Evolutionary conservation across 2,797 vertebrate genomes (phyloP).

Genomic region (Cyclura pinguis): DNA sequence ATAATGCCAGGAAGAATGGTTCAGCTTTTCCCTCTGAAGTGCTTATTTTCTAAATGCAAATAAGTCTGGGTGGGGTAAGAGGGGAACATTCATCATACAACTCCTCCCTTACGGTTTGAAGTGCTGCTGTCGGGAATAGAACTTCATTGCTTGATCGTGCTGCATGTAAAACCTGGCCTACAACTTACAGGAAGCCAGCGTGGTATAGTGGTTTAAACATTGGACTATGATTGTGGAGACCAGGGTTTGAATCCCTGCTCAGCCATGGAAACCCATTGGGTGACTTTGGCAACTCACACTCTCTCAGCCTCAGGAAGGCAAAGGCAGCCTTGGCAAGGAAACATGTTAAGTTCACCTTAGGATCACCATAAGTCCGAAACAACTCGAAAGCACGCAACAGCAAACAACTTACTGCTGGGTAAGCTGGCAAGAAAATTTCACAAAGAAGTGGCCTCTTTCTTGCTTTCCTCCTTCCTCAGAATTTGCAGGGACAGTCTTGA

Average conservation of each 20-base stretch:
- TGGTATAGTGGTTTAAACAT: too few species aligned
- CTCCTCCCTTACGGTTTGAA: neutral
- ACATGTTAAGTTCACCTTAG: too few species aligned
- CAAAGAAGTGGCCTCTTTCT: neutral
- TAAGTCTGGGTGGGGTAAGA: neutral
- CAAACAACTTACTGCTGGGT: neutral
- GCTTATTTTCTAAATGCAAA: neutral
- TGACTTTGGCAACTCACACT: too few species aligned
- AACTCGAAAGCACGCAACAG: too few species aligned
- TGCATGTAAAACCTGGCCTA: too few species aligned
- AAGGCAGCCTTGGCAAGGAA: too few species aligned
- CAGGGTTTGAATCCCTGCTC: too few species aligned
- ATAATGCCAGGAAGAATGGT: neutral
- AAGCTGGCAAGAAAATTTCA: neutral
- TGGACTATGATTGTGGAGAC: neutral
- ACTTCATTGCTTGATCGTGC: neutral
- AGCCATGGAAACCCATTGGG: too few species aligned
- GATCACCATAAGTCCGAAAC: too few species aligned
- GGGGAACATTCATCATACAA: neutral
- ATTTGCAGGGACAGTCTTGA: too few species aligned
- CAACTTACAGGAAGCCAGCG: too few species aligned
- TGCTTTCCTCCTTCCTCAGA: neutral
- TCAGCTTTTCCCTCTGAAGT: neutral
- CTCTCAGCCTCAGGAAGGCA: too few species aligned
- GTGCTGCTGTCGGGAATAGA: neutral